Base-by-base conservation (phyloP, 2,888 invertebrate species). In the Danaus chrysippus region DNA sequence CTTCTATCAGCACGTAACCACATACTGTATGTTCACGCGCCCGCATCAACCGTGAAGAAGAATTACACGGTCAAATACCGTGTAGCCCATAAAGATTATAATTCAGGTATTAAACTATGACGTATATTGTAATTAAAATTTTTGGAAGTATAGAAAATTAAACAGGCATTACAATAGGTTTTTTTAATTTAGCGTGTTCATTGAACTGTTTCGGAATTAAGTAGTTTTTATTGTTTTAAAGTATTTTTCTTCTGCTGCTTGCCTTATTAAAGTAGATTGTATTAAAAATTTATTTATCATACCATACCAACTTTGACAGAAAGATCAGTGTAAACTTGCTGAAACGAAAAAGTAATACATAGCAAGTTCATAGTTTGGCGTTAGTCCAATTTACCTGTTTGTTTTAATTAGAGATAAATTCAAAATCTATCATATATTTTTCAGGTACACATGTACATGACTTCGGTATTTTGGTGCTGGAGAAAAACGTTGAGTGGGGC, bases 371-470 rank as follows among this genome's bases (percentile, higher is more conserved):
- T 34, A 34, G 23, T 34, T 34, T 34, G 8, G 6, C 23, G 3
- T 6, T 1, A 34, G 23, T 6, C 23, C 23, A 34, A 5, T 34
- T 23, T 3, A 23, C 3, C 23, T 3, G 23, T 23, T 23, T 1
- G 23, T 23, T 23, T 23, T 23, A 3, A 23, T 23, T 23, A 23
- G 23, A 23, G 3, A 23, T n/a, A n/a, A n/a, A n/a, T n/a, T n/a
- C n/a, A n/a, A n/a, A n/a, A 23, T 3, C 3, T 3, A 23, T 23
- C 3, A 34, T 34, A n/a, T 3, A 34, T 34, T 3, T 57, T 64
- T 43, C 11, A 71, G 70, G 69, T 9, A 54, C 64, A 10, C 67
- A 68, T 49, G 59, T 44, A 54, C 63, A 63, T 13, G 71, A 71
- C 55, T 70, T 64, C 42, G 70, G 70, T 1, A 54, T 71, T 12